Evolutionary conservation across 2,113 vertebrate genomes (phyloP).

Genomic region (Diglossa brunneiventris): DNA sequence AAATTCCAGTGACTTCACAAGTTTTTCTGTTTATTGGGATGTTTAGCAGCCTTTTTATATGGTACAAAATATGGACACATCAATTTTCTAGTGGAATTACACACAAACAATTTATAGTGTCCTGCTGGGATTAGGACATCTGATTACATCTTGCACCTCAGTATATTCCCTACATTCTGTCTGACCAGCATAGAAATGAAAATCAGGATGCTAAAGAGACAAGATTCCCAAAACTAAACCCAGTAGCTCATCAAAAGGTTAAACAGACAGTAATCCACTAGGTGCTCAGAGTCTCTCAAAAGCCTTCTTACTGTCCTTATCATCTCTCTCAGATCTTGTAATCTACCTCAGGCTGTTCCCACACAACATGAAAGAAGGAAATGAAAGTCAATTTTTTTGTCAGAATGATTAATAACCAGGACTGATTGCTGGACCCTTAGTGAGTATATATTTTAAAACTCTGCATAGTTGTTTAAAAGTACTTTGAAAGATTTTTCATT

Average conservation of each 20-base stretch:
- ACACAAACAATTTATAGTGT: neutral
- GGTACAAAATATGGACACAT: neutral
- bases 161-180: neutral
- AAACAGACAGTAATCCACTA: neutral
- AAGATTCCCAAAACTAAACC: neutral
- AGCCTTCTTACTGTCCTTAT: neutral
- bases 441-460: neutral
- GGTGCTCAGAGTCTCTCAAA: neutral
- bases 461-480: neutral
- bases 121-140: neutral
- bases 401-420: slow-evolving; percentile 29
- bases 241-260: neutral
- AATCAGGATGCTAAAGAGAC: neutral
- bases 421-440: neutral
- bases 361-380: slow-evolving; percentile 1
- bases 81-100: neutral
- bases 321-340: slow-evolving; percentile 14
- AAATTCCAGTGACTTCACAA: neutral
- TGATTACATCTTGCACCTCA: neutral
- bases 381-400: slow-evolving; percentile 33
- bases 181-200: neutral
- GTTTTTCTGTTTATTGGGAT: neutral
- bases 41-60: neutral
- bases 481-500: neutral
- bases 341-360: slow-evolving; percentile 10